Evolutionary conservation across 2,113 vertebrate genomes (phyloP).

Genomic region (Lota lota): DNA sequence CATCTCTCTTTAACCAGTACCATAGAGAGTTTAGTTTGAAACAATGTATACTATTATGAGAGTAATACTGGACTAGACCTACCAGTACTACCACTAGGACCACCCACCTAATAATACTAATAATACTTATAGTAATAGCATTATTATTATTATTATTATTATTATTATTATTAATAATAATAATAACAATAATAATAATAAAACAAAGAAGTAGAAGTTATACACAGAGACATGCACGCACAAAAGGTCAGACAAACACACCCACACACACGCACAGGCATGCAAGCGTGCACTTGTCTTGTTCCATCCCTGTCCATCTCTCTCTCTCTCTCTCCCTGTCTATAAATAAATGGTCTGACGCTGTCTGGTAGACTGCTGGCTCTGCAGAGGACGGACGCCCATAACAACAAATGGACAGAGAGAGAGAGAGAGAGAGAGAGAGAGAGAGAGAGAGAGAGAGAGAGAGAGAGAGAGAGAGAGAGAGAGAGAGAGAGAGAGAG

Average conservation of each 20-base stretch:
- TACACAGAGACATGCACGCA: not conserved
- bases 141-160: not conserved
- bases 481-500: not conserved
- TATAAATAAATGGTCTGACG: not conserved
- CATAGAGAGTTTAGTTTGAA: too few relatives aligned
- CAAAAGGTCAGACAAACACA: not conserved
- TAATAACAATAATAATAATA: not conserved
- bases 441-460: not conserved
- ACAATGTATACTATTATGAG: too few relatives aligned
- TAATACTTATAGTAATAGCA: not conserved
- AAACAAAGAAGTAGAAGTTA: not conserved
- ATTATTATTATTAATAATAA: not conserved
- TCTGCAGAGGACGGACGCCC: not conserved
- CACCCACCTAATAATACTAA: not conserved
- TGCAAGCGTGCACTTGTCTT: not conserved
- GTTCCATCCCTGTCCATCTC: not conserved
- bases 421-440: not conserved
- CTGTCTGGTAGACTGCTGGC: not conserved
- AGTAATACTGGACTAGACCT: too few relatives aligned
- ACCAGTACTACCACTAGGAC: not conserved
- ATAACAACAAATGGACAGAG: not conserved
- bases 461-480: not conserved
- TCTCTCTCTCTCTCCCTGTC: not conserved
- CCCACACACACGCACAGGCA: not conserved
- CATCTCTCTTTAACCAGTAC: too few relatives aligned